Evolutionary conservation across 2,797 vertebrate genomes (phyloP), one percentile per base, ranked within the genome.

Genomic region (Limosa lapponica): DNA sequence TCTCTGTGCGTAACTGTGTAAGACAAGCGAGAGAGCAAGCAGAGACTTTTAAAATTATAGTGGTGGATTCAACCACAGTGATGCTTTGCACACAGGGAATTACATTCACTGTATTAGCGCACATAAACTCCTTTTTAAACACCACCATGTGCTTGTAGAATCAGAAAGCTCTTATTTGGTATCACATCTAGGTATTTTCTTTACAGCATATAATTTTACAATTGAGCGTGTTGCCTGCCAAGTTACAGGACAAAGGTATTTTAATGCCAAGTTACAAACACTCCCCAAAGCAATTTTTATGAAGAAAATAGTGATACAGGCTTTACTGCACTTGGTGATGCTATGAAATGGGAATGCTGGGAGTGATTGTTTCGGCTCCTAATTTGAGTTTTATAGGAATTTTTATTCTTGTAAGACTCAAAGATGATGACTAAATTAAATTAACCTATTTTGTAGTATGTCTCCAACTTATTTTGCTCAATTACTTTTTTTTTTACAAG

Each of bases 71-170:
- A 48, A 43, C 16, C 36, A 46, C 3, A 64, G 44, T 34, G 34
- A 54, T 0, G 2, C 34, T 48, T 34, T 66, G n/a, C 28, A 83
- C 39, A 58, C 13, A 49, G 36, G 28, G 15, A 54, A 34, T 25
- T 28, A 52, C 13, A 39, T 0, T 2, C 19, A 16, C 3, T 39
- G 5, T 37, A 52, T 13, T 37, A 37, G 22, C 3, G 1, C 1
- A 1, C 15, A 27, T 17, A 22, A 30, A 44, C 7, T 36, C 23
- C 27, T 30, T 83, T 66, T 16, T 13, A 67, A 77, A 49, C 12
- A 48, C 43, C 44, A 18, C 15, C 13, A 54, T 7, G 19, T 30
- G 13, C 34, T 43, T 27, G 39, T 11, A 77, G 55, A 84, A 84
- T 48, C 27, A 61, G 24, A 57, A 81, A 51, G 12, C 22, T 43